Evolutionary conservation across 2,888 invertebrate species (phyloP).

Genomic region (Stenotaenia linearis): DNA sequence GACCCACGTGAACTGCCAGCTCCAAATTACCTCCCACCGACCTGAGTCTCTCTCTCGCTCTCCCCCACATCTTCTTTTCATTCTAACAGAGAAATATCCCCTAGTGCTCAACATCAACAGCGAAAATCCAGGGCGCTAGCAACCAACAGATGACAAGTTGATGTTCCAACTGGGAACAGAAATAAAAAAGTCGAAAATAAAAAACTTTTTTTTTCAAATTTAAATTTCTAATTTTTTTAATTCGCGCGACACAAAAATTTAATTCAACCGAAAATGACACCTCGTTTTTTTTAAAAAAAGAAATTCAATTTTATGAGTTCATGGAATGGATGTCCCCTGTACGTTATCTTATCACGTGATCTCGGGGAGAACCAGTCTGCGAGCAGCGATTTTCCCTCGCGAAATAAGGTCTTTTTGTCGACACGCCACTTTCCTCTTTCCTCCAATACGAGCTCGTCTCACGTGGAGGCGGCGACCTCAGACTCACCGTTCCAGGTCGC

Average conservation of each 20-base stretch:
- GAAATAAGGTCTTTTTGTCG: conserved; percentile 16
- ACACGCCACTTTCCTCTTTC: conserved; percentile 20
- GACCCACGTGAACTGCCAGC: conserved; percentile 29
- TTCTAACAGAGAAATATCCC: conserved; percentile 26
- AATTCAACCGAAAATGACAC: background rate
- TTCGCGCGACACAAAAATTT: background rate
- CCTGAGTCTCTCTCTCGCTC: conserved; percentile 27
- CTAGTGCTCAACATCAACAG: conserved; percentile 26
- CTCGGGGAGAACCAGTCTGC: conserved; percentile 10
- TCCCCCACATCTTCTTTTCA: conserved; percentile 20
- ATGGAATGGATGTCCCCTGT: conserved; percentile 8
- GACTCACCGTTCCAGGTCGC: conserved; percentile 11
- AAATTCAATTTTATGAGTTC: background rate
- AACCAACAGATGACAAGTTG: conserved; percentile 10
- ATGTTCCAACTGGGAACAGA: background rate
- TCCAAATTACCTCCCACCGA: conserved; percentile 31
- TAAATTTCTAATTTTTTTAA: background rate
- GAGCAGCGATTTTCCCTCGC: conserved; percentile 19
- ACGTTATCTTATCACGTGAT: conserved; percentile 14
- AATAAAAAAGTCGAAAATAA: background rate
- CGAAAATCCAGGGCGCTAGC: conserved; percentile 20
- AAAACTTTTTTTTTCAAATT: background rate
- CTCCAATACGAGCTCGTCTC: conserved; percentile 16
- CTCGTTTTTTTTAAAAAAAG: background rate
- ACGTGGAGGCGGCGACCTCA: conserved; percentile 17